Evolutionary conservation across 2,888 invertebrate genomes (phyloP).

Genomic region (Metallyticus violacea): DNA sequence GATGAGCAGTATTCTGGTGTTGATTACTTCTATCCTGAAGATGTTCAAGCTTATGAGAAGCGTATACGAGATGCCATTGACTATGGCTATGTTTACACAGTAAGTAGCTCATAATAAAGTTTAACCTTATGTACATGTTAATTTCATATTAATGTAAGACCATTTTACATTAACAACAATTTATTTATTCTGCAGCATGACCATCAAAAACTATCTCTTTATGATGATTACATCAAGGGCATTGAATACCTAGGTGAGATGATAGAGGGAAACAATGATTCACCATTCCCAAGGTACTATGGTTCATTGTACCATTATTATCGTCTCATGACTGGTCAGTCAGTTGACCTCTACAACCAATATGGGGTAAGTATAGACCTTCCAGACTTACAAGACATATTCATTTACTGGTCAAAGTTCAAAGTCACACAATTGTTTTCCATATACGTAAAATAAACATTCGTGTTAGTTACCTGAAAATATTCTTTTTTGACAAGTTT

Average conservation of each 20-base stretch:
- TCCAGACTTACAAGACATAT: too few relatives aligned
- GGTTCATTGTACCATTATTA: conserved; percentile 46
- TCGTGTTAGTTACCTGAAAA: too few relatives aligned
- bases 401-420: too few relatives aligned
- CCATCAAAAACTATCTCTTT: not conserved
- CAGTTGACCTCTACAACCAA: conserved; percentile 45
- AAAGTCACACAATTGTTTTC: too few relatives aligned
- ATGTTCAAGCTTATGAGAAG: conserved; percentile 50
- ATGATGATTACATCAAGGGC: conserved; percentile 4
- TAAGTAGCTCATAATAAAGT: not conserved
- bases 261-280: conserved; percentile 44
- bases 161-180: not conserved
- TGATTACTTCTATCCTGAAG: conserved; percentile 39
- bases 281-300: conserved; percentile 43
- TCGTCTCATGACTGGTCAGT: conserved; percentile 26
- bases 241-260: conserved; percentile 35
- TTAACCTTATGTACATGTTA: not conserved
- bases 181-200: not conserved
- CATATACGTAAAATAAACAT: too few relatives aligned
- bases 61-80: conserved; percentile 59
- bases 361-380: conserved; percentile 39
- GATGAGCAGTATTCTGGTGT: not conserved
- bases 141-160: not conserved
- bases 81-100: conserved; percentile 48
- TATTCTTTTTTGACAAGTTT: too few relatives aligned